phyloP scores from a whole-genome alignment of 2,888 invertebrate genomes.

The Antheraea assamensis region DNA sequence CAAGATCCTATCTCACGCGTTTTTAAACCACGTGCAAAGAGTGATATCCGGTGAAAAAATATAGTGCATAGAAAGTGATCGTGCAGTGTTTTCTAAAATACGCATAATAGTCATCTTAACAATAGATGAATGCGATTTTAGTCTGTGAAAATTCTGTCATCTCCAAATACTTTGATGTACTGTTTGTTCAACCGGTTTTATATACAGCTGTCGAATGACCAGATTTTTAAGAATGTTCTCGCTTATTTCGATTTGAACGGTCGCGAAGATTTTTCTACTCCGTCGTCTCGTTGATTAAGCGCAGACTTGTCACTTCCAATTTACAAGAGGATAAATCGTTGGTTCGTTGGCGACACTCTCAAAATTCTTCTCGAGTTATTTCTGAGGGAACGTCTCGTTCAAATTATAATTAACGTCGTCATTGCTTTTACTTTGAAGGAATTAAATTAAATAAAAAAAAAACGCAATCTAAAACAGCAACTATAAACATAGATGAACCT shows the following conservation, averaged over 20 bases:
- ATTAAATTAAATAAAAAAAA: slow-evolving; percentile 10
- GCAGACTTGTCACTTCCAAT: slow-evolving; percentile 59
- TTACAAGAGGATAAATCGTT: slow-evolving; percentile 56
- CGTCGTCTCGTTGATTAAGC: slow-evolving; percentile 50
- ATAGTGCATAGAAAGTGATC: slow-evolving; percentile 36
- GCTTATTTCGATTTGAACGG: slow-evolving; percentile 32
- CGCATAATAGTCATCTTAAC: slow-evolving; percentile 32
- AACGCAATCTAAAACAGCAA: neutral
- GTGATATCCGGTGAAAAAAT: slow-evolving; percentile 46
- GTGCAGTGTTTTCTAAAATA: slow-evolving; percentile 32
- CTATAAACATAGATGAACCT: neutral
- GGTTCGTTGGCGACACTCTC: slow-evolving; percentile 42
- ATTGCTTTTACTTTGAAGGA: slow-evolving; percentile 34
- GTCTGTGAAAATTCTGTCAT: slow-evolving; percentile 33
- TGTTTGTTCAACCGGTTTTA: slow-evolving; percentile 26
- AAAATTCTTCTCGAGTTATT: slow-evolving; percentile 49
- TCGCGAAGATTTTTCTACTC: slow-evolving; percentile 46
- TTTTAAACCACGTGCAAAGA: slow-evolving; percentile 25
- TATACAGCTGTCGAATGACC: slow-evolving; percentile 22
- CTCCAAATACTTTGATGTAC: slow-evolving; percentile 7
- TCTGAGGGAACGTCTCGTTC: slow-evolving; percentile 43
- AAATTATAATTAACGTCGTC: slow-evolving; percentile 36
- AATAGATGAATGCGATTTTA: slow-evolving; percentile 25
- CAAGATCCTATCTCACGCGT: slow-evolving; percentile 26
- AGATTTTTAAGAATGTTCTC: slow-evolving; percentile 21